Percentiles rank a stretch among this genome's conserved stretches.
Conservation (phyloP, 2,888 invertebrate genomes). For the Nemurella pictetii region DNA sequence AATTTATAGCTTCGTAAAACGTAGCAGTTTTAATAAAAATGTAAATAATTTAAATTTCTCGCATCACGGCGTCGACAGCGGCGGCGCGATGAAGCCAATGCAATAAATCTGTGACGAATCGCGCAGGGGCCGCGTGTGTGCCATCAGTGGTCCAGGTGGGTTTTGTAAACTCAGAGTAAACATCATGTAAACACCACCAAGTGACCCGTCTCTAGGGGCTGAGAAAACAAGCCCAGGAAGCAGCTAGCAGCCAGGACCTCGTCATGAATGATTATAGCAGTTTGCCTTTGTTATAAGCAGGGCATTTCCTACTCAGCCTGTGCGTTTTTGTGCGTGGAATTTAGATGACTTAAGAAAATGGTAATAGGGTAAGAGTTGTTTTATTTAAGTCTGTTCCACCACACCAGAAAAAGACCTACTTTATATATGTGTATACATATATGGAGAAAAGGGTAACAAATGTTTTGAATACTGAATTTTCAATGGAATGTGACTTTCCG, state of each 20-base stretch:
- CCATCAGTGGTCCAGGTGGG: neutral
- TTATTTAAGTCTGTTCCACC: conserved; percentile 12
- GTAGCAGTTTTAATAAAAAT: neutral
- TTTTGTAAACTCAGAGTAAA: neutral
- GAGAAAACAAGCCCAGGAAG: conserved; percentile 5
- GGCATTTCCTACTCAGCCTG: conserved; percentile 24
- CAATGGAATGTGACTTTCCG: conserved; percentile 40
- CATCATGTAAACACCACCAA: conserved; percentile 1
- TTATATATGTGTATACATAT: conserved; percentile 14
- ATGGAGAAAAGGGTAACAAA: conserved; percentile 34
- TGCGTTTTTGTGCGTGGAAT: conserved; percentile 32
- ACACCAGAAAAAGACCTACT: conserved; percentile 9
- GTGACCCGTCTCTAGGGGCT: neutral
- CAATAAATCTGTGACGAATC: neutral
- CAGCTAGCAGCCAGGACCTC: neutral
- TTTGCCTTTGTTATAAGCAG: conserved; percentile 32
- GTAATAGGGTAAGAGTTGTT: conserved; percentile 10
- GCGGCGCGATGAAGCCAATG: neutral
- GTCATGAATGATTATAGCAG: neutral
- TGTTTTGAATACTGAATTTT: conserved; percentile 41
- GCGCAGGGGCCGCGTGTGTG: neutral
- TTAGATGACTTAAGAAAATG: conserved; percentile 31
- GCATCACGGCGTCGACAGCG: neutral
- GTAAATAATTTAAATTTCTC: neutral
- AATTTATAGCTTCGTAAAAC: neutral